A percentile compares a stretch with the other conserved stretches of the same genome.
These are phyloP conservation scores for Dendroctonus valens DNA, from an alignment of 1,140 invertebrate genomes.

Conservation along the genomic window DNA sequence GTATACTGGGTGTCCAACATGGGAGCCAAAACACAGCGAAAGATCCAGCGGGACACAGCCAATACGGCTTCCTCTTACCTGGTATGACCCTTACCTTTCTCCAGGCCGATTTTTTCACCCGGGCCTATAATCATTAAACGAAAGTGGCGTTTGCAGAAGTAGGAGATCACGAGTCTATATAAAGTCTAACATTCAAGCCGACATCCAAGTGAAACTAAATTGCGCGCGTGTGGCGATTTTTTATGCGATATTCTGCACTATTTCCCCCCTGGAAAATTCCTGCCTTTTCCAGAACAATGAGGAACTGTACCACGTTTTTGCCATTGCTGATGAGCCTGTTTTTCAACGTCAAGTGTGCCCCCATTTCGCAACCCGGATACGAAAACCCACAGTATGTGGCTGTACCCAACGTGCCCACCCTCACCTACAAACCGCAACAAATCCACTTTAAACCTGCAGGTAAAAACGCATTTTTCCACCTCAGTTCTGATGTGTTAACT, in stretches of 20 bases:
- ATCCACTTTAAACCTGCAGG: conserved; percentile 31
- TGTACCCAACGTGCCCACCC: conserved; percentile 28
- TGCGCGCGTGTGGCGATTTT: conserved; percentile 2
- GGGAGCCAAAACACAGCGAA: not conserved
- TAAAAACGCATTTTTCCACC: not conserved
- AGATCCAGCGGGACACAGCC: not conserved
- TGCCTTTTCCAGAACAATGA: conserved; percentile 4
- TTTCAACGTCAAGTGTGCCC: conserved; percentile 18
- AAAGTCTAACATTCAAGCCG: conserved; percentile 7
- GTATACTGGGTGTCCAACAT: not conserved
- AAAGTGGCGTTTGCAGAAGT: conserved; percentile 17
- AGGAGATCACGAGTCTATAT: conserved; percentile 27
- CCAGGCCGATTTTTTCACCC: conserved; percentile 6
- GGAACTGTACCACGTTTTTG: conserved; percentile 19
- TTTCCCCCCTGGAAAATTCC: too few species aligned
- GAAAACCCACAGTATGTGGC: conserved; percentile 32
- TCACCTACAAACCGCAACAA: conserved; percentile 34
- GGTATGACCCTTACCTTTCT: not conserved
- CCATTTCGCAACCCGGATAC: conserved; percentile 37
- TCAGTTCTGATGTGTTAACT: too few species aligned
- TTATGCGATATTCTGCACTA: not conserved
- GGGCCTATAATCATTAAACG: conserved; percentile 6
- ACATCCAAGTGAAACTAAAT: not conserved
- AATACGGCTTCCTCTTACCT: not conserved
- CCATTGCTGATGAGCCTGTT: conserved; percentile 23